Evolutionary conservation across 92 coral and sea anemone species (phyloP), one percentile per base, ranked within the genome.

Genomic region (Parazoanthus darwini): DNA sequence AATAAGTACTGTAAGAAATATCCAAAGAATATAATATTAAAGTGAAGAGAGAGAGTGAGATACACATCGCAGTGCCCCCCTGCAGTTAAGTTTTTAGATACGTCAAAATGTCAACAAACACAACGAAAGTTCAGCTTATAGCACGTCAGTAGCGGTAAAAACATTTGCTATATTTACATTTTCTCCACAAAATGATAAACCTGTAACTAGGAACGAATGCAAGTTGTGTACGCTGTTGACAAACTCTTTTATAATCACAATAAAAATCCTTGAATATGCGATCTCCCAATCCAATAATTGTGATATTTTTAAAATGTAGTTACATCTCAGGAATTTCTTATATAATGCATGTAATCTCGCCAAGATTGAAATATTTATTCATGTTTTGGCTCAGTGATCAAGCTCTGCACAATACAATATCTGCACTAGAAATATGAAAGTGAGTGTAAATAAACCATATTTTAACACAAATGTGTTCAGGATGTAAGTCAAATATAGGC

Each of bases 61-160:
- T 54, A 11, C 4, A 13, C 59, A 54, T 54, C 59, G 20, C 20
- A 54, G 59, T 13, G 59, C 18, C 20, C 59, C 33, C 59, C 59
- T 15, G 59, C 59, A 54, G 59, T 14, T 54, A 54, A 9, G 70
- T 23, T 20, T 7, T 63, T 63, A 3, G 26, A 63, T 63, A 63
- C 20, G 6, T 73, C 77, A 50, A 48, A 76, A 76, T 76, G 50
- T 39, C 79, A 76, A 76, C 79, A 76, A 74, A 76, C 79, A 39
- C 50, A 16, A 39, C 54, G 25, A 37, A 38, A 22, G 43, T 37
- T 63, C 26, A 16, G 7, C 70, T 35, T 22, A 2, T 13, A 46
- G 35, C 63, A 78, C 56, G 7, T 46, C 20, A 43, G 8, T 22
- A 78, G 82, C 37, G 36, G 16, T 2, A 43, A 22, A 79, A 51